Evolutionary conservation across 2,797 vertebrate species (phyloP), one percentile per base, ranked within the genome.

Genomic region (Onychomys arenicola): DNA sequence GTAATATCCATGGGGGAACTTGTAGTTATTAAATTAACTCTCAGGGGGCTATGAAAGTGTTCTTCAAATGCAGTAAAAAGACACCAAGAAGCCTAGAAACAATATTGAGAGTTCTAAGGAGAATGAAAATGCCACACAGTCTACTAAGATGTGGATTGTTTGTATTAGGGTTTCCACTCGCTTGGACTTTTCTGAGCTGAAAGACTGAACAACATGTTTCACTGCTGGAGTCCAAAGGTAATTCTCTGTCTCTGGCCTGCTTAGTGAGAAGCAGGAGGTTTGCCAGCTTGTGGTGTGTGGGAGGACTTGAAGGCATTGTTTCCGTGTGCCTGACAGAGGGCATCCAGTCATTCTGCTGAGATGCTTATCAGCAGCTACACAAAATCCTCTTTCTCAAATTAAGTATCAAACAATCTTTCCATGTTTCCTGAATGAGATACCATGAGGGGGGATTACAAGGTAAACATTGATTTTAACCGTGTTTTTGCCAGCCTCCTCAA

Each of bases 11-110:
- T 0, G 23, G 76, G 83, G 92, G 91, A 95, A 95, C 96, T 85
- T 19, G 3, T 40, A 88, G 90, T 73, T 93, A 91, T 96, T 95
- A 91, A 96, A 86, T 96, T 87, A 96, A 76, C 67, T 92, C 61
- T 77, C 61, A 73, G 76, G 80, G 43, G 63, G 2, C 55, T 95
- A 81, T 78, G 83, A 86, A 93, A 96, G n/a, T 80, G 43, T 87
- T 96, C 93, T 96, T 63, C 80, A 73, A 97, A 77, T 81, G 78
- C 37, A 75, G 65, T 83, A 81, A 52, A 94, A 93, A 83, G 52
- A 94, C 65, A 93, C 59, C 23, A 57, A 94, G 93, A 94, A 94
- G 92, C 80, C 57, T 17, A 40, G 90, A 75, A 77, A 95, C 65
- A 76, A 94, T 82, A 94, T 16, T 94, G 89, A 88, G 76, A 77